phyloP scores from a whole-genome alignment of 2,797 vertebrate species.

The Arrhamphus sclerolepis region DNA sequence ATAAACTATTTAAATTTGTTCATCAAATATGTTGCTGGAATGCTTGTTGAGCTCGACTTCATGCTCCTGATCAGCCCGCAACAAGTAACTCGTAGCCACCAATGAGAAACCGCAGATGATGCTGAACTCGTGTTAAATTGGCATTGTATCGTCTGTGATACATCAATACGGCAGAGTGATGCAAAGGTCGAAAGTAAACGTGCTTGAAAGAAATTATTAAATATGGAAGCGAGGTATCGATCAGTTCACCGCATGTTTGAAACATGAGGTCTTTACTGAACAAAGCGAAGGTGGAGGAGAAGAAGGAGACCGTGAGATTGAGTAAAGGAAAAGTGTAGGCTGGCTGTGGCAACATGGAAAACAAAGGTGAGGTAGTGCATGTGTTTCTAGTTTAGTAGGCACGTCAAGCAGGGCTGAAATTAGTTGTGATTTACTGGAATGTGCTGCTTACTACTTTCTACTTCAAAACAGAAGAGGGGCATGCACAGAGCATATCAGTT shows the following conservation, averaged over 20 bases:
- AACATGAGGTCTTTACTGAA: conserved; percentile 18
- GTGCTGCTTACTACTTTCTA: conserved; percentile 69
- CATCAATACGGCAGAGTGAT: conserved; percentile 18
- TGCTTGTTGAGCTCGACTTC: not conserved
- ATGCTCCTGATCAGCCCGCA: conserved; percentile 12
- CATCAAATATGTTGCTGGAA: conserved; percentile 18
- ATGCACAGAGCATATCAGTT: conserved; percentile 49
- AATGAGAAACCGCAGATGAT: conserved; percentile 2
- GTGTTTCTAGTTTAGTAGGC: conserved; percentile 75
- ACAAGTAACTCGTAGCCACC: conserved; percentile 15
- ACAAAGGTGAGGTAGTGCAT: conserved; percentile 65
- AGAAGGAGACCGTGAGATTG: conserved; percentile 38
- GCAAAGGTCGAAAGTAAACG: conserved; percentile 6
- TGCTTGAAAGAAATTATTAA: conserved; percentile 28
- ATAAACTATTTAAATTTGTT: conserved; percentile 31
- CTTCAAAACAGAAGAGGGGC: conserved; percentile 53
- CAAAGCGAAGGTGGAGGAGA: conserved; percentile 41
- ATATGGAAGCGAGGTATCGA: conserved; percentile 33
- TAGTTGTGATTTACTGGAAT: conserved; percentile 81
- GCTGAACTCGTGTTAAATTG: conserved; percentile 12
- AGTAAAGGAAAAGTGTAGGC: conserved; percentile 65
- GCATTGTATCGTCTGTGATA: conserved; percentile 6
- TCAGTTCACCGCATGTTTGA: conserved; percentile 29
- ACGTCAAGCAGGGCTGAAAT: conserved; percentile 75
- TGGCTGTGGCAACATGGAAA: conserved; percentile 67